phyloP scores from a whole-genome alignment of 2,113 vertebrate genomes.

The Zosterops lateralis region DNA sequence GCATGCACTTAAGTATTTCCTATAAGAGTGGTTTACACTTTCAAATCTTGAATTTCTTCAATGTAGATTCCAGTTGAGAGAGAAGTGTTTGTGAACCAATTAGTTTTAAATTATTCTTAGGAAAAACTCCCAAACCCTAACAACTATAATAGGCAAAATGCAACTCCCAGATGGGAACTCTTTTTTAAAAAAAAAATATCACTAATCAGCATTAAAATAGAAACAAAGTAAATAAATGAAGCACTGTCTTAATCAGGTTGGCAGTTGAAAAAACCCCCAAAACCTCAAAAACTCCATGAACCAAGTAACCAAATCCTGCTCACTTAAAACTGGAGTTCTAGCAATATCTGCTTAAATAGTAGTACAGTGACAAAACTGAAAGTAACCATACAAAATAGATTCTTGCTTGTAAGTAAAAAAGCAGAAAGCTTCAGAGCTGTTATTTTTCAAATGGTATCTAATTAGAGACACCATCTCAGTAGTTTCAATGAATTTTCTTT shows the following conservation, averaged over 20 bases:
- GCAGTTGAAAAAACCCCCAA: background rate
- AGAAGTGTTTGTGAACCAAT: background rate
- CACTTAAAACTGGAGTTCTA: background rate
- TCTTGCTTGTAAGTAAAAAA: background rate
- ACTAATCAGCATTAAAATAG: background rate
- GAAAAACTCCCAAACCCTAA: rapidly evolving
- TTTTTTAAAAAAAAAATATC: background rate
- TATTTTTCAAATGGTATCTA: background rate
- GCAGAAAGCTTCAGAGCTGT: background rate
- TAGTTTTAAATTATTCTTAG: background rate
- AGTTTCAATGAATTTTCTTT: background rate
- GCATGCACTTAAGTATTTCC: background rate
- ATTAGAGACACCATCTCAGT: background rate
- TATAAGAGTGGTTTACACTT: background rate
- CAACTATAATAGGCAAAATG: background rate
- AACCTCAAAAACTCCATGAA: rapidly evolving
- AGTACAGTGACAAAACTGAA: background rate
- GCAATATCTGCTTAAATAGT: background rate
- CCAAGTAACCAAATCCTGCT: background rate
- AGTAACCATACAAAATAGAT: background rate
- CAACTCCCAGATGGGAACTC: background rate
- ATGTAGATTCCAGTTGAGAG: background rate
- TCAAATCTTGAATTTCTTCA: background rate
- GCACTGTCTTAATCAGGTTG: background rate
- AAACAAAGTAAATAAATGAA: background rate